phyloP scores from a whole-genome alignment of 2,113 vertebrate genomes.

The Epinephelus cyanopodus region DNA sequence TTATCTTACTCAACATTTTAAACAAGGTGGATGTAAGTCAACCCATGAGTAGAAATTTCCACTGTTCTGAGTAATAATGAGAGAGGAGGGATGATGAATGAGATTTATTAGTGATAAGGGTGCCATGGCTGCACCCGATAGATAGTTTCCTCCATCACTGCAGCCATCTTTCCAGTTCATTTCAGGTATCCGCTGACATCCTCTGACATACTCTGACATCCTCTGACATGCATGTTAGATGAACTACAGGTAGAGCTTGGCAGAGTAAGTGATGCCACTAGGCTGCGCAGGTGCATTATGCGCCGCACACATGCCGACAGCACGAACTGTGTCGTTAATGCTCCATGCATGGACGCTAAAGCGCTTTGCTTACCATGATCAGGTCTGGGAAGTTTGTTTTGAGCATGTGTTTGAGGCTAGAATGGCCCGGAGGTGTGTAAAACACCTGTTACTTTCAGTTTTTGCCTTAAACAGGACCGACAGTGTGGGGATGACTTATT shows the following conservation, averaged over 20 bases:
- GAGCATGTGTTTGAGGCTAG: background rate
- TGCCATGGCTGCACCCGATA: background rate
- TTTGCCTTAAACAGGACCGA: background rate
- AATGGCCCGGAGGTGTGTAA: background rate
- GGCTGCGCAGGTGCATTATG: background rate
- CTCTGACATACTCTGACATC: background rate
- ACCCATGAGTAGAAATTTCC: background rate
- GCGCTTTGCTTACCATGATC: too few relatives aligned
- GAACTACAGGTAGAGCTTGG: background rate
- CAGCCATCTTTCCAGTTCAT: background rate
- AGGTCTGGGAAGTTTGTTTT: background rate
- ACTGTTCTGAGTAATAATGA: slow-evolving; percentile 13
- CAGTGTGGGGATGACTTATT: background rate
- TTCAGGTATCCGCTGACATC: background rate
- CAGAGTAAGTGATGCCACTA: background rate
- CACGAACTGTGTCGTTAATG: background rate
- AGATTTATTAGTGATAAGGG: background rate
- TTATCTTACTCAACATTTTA: background rate
- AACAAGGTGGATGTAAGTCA: background rate
- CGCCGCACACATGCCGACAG: background rate
- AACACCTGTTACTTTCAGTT: background rate
- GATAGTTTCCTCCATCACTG: background rate
- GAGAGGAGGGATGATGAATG: background rate
- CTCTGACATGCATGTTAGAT: background rate
- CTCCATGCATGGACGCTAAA: background rate